Percentiles rank a stretch among this genome's conserved stretches.
Evolutionary conservation across 2,888 invertebrate species (phyloP).

Genomic region (Candidula unifasciata): DNA sequence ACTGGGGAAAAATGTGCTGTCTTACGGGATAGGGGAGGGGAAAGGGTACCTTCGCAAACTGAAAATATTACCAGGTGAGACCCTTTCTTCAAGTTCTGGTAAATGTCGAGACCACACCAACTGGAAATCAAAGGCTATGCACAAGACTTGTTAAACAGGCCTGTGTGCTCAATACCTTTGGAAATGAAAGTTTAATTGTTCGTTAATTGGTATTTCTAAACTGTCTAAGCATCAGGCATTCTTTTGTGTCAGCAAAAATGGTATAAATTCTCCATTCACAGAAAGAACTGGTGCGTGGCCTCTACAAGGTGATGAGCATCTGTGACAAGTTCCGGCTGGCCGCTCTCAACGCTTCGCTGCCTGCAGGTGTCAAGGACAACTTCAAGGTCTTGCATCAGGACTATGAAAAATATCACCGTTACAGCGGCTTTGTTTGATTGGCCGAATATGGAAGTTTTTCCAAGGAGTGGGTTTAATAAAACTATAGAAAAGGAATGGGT

Average conservation of each 20-base stretch:
- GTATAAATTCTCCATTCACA: neutral
- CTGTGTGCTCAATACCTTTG: too few relatives aligned
- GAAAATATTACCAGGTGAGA: too few relatives aligned
- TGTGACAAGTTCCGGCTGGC: conserved; percentile 45
- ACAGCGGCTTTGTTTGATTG: conserved; percentile 43
- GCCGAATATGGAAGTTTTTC: too few relatives aligned
- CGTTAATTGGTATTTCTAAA: neutral
- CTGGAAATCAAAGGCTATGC: too few relatives aligned
- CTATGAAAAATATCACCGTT: conserved; percentile 48
- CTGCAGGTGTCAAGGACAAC: conserved; percentile 49
- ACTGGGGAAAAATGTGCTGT: too few relatives aligned
- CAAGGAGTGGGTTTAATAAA: neutral
- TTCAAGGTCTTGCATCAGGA: conserved; percentile 46
- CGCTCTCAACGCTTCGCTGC: conserved; percentile 39
- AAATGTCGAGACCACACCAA: too few relatives aligned
- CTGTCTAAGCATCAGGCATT: neutral
- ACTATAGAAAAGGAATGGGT: neutral
- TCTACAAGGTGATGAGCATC: conserved; percentile 40
- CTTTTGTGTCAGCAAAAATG: neutral
- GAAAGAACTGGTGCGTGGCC: conserved; percentile 35
- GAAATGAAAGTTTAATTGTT: neutral
- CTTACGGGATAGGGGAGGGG: too few relatives aligned
- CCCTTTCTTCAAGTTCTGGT: too few relatives aligned
- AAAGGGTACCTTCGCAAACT: too few relatives aligned
- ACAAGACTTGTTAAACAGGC: too few relatives aligned